A percentile compares a stretch with the other conserved stretches of the same genome.
Conservation (phyloP, 2,888 invertebrate species). For the Caenorhabditis sp. region DNA sequence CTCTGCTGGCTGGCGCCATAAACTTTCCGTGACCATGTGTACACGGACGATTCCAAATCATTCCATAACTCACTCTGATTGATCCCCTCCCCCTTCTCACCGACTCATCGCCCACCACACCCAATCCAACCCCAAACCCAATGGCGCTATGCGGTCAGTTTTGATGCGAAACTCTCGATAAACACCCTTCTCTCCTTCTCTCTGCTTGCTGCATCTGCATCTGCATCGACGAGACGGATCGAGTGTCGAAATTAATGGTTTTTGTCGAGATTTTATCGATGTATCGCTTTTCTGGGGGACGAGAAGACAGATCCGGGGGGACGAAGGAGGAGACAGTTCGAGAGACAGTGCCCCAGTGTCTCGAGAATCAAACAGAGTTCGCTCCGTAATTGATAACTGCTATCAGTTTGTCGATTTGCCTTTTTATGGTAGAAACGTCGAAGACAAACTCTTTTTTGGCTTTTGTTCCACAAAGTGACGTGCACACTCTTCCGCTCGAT, state of each 20-base stretch:
- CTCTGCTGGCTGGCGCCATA: too few species aligned
- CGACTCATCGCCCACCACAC: constrained; percentile 21
- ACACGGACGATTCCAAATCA: not conserved
- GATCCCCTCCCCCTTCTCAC: too few species aligned
- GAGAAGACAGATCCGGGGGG: constrained; percentile 6
- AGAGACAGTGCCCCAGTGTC: constrained; percentile 42
- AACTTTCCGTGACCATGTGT: not conserved
- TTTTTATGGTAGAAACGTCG: constrained; percentile 5
- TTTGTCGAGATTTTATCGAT: constrained; percentile 54
- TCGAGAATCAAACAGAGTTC: constrained; percentile 26
- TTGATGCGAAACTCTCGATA: constrained; percentile 49
- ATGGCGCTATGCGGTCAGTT: not conserved
- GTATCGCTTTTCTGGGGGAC: constrained; percentile 23
- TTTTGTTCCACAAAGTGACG: constrained; percentile 5
- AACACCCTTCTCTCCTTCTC: too few species aligned
- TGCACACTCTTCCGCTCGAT: too few species aligned
- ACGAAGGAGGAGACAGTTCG: too few species aligned
- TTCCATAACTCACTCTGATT: constrained; percentile 43
- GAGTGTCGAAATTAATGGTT: constrained; percentile 61
- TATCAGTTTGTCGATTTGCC: constrained; percentile 40
- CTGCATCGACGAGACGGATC: not conserved
- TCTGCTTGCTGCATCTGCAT: too few species aligned
- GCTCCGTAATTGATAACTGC: constrained; percentile 39
- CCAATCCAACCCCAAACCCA: constrained; percentile 6
- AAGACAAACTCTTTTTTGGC: not conserved